phyloP scores from a whole-genome alignment of 2,888 invertebrate species.

The Meloe dianella region DNA sequence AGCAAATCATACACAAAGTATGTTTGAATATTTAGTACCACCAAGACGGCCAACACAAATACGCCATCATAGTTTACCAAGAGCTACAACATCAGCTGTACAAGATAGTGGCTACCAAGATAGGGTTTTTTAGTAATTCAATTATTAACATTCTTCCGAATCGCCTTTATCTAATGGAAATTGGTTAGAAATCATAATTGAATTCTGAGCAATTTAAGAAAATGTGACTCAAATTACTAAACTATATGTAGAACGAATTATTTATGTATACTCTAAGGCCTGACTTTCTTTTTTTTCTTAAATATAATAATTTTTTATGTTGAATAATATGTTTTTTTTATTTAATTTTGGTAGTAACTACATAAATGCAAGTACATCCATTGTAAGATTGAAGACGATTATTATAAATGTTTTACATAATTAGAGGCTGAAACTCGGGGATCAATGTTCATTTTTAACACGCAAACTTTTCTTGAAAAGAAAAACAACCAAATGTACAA shows the following conservation, averaged over 20 bases:
- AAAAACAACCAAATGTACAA: no score
- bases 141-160: not conserved
- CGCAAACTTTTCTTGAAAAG: no score
- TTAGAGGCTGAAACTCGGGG: no score
- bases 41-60: slow-evolving; percentile 73
- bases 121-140: slow-evolving; percentile 72
- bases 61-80: slow-evolving; percentile 67
- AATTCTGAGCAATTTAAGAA: not conserved
- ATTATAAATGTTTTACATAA: no score
- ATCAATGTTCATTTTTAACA: no score
- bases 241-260: not conserved
- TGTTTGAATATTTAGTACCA: slow-evolving; percentile 92
- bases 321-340: not conserved
- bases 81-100: slow-evolving; percentile 61
- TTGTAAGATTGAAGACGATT: no score
- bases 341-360: no score
- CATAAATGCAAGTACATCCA: no score
- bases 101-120: slow-evolving; percentile 87
- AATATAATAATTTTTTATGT: not conserved
- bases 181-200: not conserved
- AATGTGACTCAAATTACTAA: not conserved
- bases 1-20: slow-evolving; percentile 87
- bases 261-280: not conserved
- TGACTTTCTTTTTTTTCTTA: not conserved
- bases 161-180: not conserved